Conservation (phyloP, 2,888 invertebrate species). For the Microctonus aethiopoides region DNA sequence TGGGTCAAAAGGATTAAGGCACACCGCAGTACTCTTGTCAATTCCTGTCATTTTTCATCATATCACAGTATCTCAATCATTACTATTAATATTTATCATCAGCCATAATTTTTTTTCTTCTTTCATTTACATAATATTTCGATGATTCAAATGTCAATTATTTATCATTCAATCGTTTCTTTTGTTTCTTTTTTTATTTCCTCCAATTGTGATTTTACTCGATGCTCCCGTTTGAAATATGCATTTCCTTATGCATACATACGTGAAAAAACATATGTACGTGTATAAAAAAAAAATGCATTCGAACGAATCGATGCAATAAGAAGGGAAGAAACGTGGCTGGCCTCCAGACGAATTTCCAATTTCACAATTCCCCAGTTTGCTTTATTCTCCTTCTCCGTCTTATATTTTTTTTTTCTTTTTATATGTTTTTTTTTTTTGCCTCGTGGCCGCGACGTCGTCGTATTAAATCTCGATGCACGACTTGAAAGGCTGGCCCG, state of each 20-base stretch:
- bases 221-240: too few species aligned
- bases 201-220: too few species aligned
- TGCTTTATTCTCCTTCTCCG: neutral
- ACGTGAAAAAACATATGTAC: neutral
- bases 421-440: neutral
- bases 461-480: slow-evolving; percentile 42
- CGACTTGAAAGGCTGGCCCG: neutral
- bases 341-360: slow-evolving; percentile 33
- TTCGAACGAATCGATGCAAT: neutral
- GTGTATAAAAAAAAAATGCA: neutral
- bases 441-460: slow-evolving; percentile 8
- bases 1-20: neutral
- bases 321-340: slow-evolving; percentile 16
- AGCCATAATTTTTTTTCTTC: too few species aligned
- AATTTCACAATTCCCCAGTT: slow-evolving; percentile 32
- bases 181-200: too few species aligned
- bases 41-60: slow-evolving; percentile 9
- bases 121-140: neutral
- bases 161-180: too few species aligned
- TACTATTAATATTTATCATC: neutral
- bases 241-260: neutral
- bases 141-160: too few species aligned
- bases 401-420: neutral
- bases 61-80: neutral
- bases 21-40: slow-evolving; percentile 2